phyloP scores from a whole-genome alignment of 2,888 invertebrate genomes.

The Caenorhabditis sulstoni region DNA sequence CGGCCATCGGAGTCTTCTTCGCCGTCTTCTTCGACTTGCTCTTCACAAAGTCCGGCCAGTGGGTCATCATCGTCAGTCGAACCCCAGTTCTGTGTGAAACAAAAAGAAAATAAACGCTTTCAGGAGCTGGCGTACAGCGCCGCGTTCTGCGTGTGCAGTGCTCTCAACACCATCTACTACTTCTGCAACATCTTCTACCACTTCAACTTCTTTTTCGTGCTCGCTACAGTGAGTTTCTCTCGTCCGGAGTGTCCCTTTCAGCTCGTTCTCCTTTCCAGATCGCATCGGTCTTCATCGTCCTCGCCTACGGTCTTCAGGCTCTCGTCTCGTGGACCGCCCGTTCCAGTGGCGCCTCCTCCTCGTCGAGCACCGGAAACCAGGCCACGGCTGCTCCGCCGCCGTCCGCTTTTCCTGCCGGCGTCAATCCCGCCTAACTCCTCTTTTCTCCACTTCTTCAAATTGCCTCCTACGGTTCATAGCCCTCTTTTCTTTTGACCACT shows the following conservation, averaged over 20 bases:
- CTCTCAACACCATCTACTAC: slow-evolving; percentile 63
- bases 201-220: slow-evolving; percentile 64
- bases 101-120: background rate
- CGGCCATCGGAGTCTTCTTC: slow-evolving; percentile 51
- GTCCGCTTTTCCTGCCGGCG: slow-evolving; percentile 59
- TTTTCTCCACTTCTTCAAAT: background rate
- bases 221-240: slow-evolving; percentile 49
- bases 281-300: slow-evolving; percentile 36
- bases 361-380: slow-evolving; percentile 31
- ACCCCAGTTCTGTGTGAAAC: background rate
- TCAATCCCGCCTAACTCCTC: slow-evolving; percentile 61
- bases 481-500: background rate
- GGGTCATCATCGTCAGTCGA: slow-evolving; percentile 33
- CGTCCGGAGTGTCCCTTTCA: too few relatives aligned
- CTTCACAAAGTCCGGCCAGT: slow-evolving; percentile 40
- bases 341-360: background rate
- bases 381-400: slow-evolving; percentile 61
- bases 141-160: slow-evolving; percentile 61
- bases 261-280: slow-evolving; percentile 22
- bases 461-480: slow-evolving; percentile 22
- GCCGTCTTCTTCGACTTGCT: slow-evolving; percentile 56
- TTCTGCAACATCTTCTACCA: slow-evolving; percentile 63
- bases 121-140: slow-evolving; percentile 61
- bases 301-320: slow-evolving; percentile 52
- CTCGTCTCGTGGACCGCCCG: slow-evolving; percentile 51